Percentiles rank a stretch among this genome's conserved stretches.
Conservation (phyloP, 1,140 invertebrate species). For the Dreissena rostriformis region DNA sequence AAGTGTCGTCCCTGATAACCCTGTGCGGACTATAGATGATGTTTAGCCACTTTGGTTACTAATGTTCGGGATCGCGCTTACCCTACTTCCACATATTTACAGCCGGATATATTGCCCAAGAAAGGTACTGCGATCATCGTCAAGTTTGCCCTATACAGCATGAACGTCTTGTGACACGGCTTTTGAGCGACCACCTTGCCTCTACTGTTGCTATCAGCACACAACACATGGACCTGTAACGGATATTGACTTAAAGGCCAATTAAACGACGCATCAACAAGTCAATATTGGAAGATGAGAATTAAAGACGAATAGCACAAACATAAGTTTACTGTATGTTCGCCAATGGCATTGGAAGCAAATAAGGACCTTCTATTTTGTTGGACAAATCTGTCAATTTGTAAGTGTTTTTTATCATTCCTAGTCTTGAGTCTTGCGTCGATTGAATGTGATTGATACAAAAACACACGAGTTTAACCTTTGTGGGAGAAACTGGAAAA, state of each 20-base stretch:
- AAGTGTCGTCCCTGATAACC: too few species aligned
- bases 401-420: too few species aligned
- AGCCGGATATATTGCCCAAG: not conserved
- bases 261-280: not conserved
- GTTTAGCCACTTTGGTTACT: too few species aligned
- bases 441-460: too few species aligned
- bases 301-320: not conserved
- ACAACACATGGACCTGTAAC: not conserved
- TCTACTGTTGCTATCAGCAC: not conserved
- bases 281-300: not conserved
- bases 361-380: too few species aligned
- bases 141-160: constrained; percentile 25
- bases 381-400: too few species aligned
- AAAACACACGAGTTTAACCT: too few species aligned
- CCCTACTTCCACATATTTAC: not conserved
- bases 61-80: not conserved
- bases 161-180: constrained; percentile 42
- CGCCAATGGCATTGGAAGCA: too few species aligned
- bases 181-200: not conserved
- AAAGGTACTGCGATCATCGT: not conserved
- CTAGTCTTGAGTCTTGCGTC: too few species aligned
- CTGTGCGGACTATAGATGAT: too few species aligned
- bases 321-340: too few species aligned
- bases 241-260: not conserved
- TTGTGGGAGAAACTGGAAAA: too few species aligned